Evolutionary conservation across 2,888 invertebrate genomes (phyloP).

Genomic region (Brenthis hecate): DNA sequence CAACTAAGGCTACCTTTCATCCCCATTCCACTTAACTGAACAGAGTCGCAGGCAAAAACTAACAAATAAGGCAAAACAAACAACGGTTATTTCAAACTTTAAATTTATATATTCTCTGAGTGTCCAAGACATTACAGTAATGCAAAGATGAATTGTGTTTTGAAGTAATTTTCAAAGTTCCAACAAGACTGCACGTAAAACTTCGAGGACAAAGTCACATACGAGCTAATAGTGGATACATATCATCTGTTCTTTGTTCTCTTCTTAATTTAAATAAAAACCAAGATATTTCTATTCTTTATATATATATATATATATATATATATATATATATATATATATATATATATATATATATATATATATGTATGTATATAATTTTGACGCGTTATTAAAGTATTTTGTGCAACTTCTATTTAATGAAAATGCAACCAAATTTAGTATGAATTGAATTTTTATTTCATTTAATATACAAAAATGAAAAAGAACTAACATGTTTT

Average conservation of each 20-base stretch:
- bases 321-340: no score
- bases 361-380: background rate
- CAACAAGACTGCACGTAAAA: constrained; percentile 14
- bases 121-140: constrained; percentile 12
- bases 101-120: constrained; percentile 1
- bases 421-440: no score
- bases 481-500: no score
- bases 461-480: no score
- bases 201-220: constrained; percentile 15
- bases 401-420: no score
- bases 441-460: no score
- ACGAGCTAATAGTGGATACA: constrained; percentile 10
- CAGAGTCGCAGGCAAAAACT: no score
- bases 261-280: constrained; percentile 8
- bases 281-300: background rate
- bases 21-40: no score
- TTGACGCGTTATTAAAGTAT: background rate
- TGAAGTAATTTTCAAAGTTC: constrained; percentile 12
- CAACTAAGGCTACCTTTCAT: no score
- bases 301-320: background rate
- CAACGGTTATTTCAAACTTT: background rate
- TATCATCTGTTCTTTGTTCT: constrained; percentile 6
- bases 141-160: constrained; percentile 23
- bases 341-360: no score
- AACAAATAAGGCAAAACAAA: background rate